Evolutionary conservation across 2,888 invertebrate genomes (phyloP), one percentile per base, ranked within the genome.

Genomic region (Chrysolina haemoptera): DNA sequence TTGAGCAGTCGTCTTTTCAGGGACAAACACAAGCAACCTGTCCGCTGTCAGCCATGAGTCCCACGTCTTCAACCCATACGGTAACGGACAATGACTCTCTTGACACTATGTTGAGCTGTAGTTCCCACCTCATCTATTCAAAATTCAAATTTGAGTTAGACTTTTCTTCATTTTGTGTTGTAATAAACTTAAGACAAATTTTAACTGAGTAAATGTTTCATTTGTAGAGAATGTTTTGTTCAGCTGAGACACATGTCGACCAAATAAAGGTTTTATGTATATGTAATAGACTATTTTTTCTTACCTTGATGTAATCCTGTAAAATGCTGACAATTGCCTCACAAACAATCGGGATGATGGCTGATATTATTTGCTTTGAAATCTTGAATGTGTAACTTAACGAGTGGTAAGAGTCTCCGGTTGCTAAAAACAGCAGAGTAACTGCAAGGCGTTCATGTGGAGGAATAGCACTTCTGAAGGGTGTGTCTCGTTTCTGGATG

Each of bases 351-450:
- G n/a, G n/a, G n/a, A 70, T 43, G 41, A 55, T 70, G 27, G 1
- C n/a, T 22, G 62, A 70, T 41, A 62, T 53, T 6, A 50, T 41
- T 63, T 67, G 71, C 55, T 71, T 71, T 41, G 65, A 64, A 63
- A 73, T 73, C 43, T 73, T 70, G 65, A 73, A 70, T 41, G 48
- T 46, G 62, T 73, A 73, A 20, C 43, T 70, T 70, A 55, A 62
- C 27, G 65, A 73, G 48, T 64, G 70, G 53, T 65, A 65, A 14
- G 59, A 73, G 59, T 73, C 66, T 55, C 40, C 70, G 0, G 20
- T 62, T 40, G 1, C 68, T 41, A 69, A 50, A 66, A 70, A 70
- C 48, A 68, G 73, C 66, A 73, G 62, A 22, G 73, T 70, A 48
- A 70, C 66, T 27, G 65, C 74, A 66, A 70, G 67, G 18, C 65